Percentiles rank a stretch among this genome's conserved stretches.
Evolutionary conservation across 2,113 vertebrate genomes (phyloP).

Genomic region (Plectropomus leopardus): DNA sequence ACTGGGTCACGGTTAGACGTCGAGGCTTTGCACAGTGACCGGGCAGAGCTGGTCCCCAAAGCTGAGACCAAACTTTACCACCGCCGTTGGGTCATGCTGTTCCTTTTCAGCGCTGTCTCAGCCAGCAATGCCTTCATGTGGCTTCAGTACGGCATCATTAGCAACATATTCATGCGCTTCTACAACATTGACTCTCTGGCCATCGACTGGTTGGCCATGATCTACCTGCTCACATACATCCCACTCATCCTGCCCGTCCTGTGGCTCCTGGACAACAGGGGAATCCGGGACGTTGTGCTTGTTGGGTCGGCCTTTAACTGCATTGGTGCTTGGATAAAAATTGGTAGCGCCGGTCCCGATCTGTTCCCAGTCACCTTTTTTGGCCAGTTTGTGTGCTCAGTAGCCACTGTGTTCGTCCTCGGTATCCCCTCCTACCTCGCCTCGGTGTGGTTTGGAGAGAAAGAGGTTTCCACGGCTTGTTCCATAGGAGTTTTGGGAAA

Average conservation of each 20-base stretch:
- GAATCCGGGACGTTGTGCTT: constrained; percentile 89
- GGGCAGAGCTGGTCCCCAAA: constrained; percentile 13
- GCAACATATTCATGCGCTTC: constrained; percentile 88
- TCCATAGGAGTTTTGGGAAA: constrained; percentile 92
- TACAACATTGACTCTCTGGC: constrained; percentile 86
- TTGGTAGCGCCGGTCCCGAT: constrained; percentile 85
- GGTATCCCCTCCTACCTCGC: constrained; percentile 90
- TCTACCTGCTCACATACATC: constrained; percentile 90
- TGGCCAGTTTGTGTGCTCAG: constrained; percentile 89
- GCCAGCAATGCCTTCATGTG: constrained; percentile 92
- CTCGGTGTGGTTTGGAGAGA: constrained; percentile 90
- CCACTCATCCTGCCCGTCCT: constrained; percentile 90
- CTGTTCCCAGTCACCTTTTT: constrained; percentile 86
- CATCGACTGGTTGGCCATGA: constrained; percentile 93
- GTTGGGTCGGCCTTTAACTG: constrained; percentile 89
- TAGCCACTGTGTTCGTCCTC: constrained; percentile 90
- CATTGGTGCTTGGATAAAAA: constrained; percentile 92
- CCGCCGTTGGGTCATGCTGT: constrained; percentile 89
- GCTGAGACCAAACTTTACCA: constrained; percentile 79
- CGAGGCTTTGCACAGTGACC: constrained; percentile 14
- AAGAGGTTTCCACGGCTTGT: constrained; percentile 91
- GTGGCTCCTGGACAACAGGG: constrained; percentile 84
- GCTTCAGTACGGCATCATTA: constrained; percentile 92
- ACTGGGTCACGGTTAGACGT: constrained; percentile 39
- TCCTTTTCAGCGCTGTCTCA: constrained; percentile 91